Evolutionary conservation across 2,113 vertebrate species (phyloP), one percentile per base, ranked within the genome.

Genomic region (Enhydra lutris): DNA sequence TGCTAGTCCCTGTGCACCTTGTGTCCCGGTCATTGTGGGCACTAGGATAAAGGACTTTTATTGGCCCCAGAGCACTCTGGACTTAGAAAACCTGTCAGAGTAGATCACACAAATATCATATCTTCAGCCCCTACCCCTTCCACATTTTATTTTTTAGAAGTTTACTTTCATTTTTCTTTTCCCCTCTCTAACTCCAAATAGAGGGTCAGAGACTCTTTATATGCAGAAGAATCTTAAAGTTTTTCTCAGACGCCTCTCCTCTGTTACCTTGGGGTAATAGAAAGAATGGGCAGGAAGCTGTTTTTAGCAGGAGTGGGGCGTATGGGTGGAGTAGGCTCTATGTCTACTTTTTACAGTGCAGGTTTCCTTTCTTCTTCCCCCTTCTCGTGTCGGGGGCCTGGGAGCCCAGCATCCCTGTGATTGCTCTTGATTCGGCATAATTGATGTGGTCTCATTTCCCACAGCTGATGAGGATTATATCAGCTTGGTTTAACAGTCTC

Each of bases 401-500:
- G 92, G 17, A 85, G 85, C 89, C 90, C 21, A 0, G 86, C 92
- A 84, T 98, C 95, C 42, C 86, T 81, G 87, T 76, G 89, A 83
- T 97, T 47, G 1, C 52, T 39, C 94, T 98, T 89, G 97, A 89
- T 97, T 96, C 97, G 71, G 95, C 57, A 34, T 98, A 98, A 98
- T 98, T 98, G 98, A 98, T 96, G 96, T 89, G 50, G 95, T 94
- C 98, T 98, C 96, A 91, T 98, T 98, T 98, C 99, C 98, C 98
- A 97, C 98, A 98, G 99, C 98, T 98, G 98, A 98, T 96, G 98
- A 98, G 98, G 98, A 98, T 98, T 99, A 98, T 98, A 98, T 98
- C 99, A 98, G 98, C 98, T 98, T 98, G 98, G 98, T 98, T 99
- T 98, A 98, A 98, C 99, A 98, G 98, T 98, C 98, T 99, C 98